Conservation (phyloP, 2,797 vertebrate species). For the Mastacembelus armatus region DNA sequence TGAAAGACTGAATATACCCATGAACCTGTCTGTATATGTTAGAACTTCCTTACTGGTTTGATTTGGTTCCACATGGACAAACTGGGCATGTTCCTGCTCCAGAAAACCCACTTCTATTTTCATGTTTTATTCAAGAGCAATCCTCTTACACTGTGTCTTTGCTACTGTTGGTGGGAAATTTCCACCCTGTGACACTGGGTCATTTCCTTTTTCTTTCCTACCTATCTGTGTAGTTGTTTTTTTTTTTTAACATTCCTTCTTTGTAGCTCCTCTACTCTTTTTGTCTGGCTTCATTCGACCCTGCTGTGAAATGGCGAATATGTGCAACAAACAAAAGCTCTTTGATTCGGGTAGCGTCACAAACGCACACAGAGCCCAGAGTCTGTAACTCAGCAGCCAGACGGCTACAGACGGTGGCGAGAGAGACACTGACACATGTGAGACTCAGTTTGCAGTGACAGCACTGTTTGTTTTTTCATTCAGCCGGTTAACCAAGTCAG, state of each 20-base stretch:
- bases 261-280: conserved; percentile 9
- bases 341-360: conserved; percentile 26
- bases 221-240: conserved; percentile 4
- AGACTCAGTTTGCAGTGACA: neutral
- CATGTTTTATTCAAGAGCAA: too few species aligned
- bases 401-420: conserved; percentile 24
- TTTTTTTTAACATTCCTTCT: neutral
- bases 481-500: too few species aligned
- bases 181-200: conserved; percentile 3
- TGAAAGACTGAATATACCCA: neutral
- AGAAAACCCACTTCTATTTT: neutral
- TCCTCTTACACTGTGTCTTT: too few species aligned
- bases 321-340: conserved; percentile 49
- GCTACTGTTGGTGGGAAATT: neutral
- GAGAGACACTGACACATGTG: neutral
- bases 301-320: conserved; percentile 29
- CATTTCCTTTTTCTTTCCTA: conserved; percentile 11
- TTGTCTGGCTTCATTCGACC: conserved; percentile 22
- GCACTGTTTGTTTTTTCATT: conserved; percentile 4
- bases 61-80: neutral
- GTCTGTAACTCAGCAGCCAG: conserved; percentile 25
- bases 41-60: too few species aligned
- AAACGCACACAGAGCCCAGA: conserved; percentile 17
- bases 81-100: neutral
- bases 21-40: neutral